Base-by-base conservation (phyloP, 2,797 vertebrate genomes). In the Sciurus carolinensis region DNA sequence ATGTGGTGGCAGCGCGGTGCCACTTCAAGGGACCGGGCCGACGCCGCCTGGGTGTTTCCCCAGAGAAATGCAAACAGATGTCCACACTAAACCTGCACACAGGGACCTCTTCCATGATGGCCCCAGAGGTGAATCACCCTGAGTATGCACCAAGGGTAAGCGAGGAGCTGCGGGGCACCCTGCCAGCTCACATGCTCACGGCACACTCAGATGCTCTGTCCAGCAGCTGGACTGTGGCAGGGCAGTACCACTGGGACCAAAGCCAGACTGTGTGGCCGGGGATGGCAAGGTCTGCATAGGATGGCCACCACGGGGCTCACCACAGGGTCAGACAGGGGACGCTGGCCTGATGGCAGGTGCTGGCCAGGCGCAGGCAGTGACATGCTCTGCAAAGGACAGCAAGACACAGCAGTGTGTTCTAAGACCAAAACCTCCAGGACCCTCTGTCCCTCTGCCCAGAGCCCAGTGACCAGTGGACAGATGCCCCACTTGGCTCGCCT, bases 391-490 rank as follows among this genome's bases (percentile, higher is more conserved):
- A 15, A 7, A 57, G 54, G 54, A 57, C 54, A 57, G 54, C 54
- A 8, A 22, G 54, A 22, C 57, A 30, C 15, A 47, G 62, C 30
- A 33, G n/a, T 14, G 24, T 54, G 17, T 17, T 33, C 33, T 2
- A 6, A 66, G 3, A 18, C 24, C 44, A 28, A 13, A 26, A 2
- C 36, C 57, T 15, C 0, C 10, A 44, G 44, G 36, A 14, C 83
- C 83, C 0, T 57, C 69, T 50, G 33, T 47, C 62, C 83, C 47
- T 75, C 54, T 42, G 82, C 28, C 91, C 14, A 0, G 26, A 9
- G 66, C 33, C 62, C 15, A 5, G 1, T 3, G 9, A 47, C n/a
- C 52, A 1, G 3, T 1, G 24, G 17, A 24, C 1, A 11, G 17
- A 24, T 0, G 30, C 24, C 50, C 75, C 11, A 2, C 67, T 44